Conservation (phyloP, 2,888 invertebrate genomes). For the Ophion costatus region DNA sequence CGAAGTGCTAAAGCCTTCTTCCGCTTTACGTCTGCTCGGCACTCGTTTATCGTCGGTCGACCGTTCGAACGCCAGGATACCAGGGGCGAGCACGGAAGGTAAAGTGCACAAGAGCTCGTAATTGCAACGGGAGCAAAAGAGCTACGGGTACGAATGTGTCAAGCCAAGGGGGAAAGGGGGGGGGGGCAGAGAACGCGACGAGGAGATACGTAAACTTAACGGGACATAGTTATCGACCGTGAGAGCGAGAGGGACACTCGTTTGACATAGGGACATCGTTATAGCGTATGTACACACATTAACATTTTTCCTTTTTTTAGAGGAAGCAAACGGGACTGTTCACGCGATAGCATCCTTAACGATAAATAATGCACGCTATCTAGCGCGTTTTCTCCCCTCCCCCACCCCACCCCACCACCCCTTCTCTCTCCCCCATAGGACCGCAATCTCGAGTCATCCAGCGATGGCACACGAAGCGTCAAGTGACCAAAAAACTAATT, state of each 20-base stretch:
- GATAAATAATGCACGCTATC: conserved; percentile 57
- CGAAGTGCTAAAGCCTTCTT: conserved; percentile 5
- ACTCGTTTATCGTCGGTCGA: conserved; percentile 3
- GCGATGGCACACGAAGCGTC: background rate
- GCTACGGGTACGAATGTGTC: conserved; percentile 56
- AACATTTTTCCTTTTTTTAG: conserved; percentile 9
- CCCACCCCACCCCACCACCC: too few species aligned
- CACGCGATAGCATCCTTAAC: conserved; percentile 43
- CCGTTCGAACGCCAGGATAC: conserved; percentile 26
- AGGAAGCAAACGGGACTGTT: conserved; percentile 41
- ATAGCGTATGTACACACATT: conserved; percentile 6
- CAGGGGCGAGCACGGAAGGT: conserved; percentile 14
- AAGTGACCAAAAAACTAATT: background rate
- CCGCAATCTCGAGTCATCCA: background rate
- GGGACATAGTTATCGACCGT: conserved; percentile 64
- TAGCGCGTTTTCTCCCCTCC: conserved; percentile 4
- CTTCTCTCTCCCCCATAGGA: background rate
- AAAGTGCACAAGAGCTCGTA: conserved; percentile 48
- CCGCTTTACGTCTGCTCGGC: background rate
- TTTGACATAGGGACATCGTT: conserved; percentile 34
- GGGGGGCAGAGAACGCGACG: background rate
- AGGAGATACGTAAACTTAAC: conserved; percentile 62
- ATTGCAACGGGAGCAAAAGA: conserved; percentile 59
- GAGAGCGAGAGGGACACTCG: conserved; percentile 20
- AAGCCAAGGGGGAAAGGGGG: conserved; percentile 15